These are phyloP conservation scores for Gobiocypris rarus DNA, from an alignment of 2,113 vertebrate genomes.

Conservation along the genomic window DNA sequence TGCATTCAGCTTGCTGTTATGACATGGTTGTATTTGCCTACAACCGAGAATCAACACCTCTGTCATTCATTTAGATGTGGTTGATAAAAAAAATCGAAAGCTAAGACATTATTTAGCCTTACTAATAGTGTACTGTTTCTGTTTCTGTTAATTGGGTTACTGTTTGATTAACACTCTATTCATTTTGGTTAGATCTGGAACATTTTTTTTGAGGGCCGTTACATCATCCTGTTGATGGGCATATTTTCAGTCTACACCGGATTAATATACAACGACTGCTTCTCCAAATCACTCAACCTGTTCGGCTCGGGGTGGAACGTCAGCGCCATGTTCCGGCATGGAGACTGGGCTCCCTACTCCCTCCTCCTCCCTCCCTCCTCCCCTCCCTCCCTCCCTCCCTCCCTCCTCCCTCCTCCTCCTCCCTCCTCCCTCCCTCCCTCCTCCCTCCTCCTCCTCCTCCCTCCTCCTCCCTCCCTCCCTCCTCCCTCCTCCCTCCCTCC, in stretches of 20 bases:
- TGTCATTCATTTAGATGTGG: not conserved
- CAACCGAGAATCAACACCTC: not conserved
- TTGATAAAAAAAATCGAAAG: not conserved
- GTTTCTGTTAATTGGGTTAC: not conserved
- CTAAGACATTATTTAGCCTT: not conserved
- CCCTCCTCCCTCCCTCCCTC: too few relatives aligned
- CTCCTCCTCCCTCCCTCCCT: too few relatives aligned
- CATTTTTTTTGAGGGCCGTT: conserved; percentile 92
- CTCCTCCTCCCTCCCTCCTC: too few relatives aligned
- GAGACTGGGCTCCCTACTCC: too few relatives aligned
- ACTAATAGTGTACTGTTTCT: not conserved
- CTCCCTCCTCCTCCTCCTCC: too few relatives aligned
- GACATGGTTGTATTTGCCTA: not conserved
- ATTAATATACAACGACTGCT: conserved; percentile 97
- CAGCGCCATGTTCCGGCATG: conserved; percentile 78
- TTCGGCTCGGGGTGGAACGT: conserved; percentile 94
- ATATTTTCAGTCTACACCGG: conserved; percentile 96
- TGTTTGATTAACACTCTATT: not conserved
- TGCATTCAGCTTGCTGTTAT: conserved; percentile 50
- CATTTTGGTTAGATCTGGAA: conserved; percentile 83
- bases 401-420: too few relatives aligned
- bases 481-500: too few relatives aligned
- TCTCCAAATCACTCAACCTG: conserved; percentile 94
- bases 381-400: too few relatives aligned
- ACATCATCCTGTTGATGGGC: conserved; percentile 96